These are phyloP conservation scores for Hyperopisus bebe DNA, from an alignment of 2,113 vertebrate species.

Conservation along the genomic window DNA sequence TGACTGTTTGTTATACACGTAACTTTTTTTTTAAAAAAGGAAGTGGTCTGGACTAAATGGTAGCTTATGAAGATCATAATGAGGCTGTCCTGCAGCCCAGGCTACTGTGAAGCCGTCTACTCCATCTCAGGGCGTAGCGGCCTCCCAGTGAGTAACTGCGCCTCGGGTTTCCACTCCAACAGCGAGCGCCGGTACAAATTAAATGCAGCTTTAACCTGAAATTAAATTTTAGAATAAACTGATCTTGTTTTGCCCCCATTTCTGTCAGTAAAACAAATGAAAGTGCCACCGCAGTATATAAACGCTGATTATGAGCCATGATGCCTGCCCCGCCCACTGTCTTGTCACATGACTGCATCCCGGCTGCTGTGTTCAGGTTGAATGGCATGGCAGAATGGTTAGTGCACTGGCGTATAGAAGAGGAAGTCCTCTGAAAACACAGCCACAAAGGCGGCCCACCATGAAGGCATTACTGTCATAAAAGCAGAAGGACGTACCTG, in stretches of 20 bases:
- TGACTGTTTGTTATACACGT: not conserved
- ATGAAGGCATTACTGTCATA: not conserved
- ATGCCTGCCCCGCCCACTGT: not conserved
- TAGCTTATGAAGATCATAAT: not conserved
- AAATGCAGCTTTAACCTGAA: not conserved
- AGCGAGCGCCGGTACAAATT: not conserved
- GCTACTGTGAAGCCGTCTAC: not conserved
- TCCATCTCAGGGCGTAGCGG: not conserved
- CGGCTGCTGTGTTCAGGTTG: not conserved
- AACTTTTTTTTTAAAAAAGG: not conserved
- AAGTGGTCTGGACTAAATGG: not conserved
- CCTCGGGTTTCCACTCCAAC: not conserved
- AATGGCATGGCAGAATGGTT: not conserved
- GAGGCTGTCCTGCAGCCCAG: not conserved
- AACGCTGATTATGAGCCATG: not conserved
- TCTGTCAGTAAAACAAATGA: not conserved
- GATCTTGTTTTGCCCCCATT: not conserved
- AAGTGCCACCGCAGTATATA: not conserved
- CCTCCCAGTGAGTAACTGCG: not conserved
- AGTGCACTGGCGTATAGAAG: not conserved
- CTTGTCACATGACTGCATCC: not conserved
- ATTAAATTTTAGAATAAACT: not conserved
- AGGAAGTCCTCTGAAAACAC: not conserved
- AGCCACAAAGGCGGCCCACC: not conserved
- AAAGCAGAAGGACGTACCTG: not conserved